phyloP scores from a whole-genome alignment of 2,888 invertebrate genomes.

The Atethmia centrago region DNA sequence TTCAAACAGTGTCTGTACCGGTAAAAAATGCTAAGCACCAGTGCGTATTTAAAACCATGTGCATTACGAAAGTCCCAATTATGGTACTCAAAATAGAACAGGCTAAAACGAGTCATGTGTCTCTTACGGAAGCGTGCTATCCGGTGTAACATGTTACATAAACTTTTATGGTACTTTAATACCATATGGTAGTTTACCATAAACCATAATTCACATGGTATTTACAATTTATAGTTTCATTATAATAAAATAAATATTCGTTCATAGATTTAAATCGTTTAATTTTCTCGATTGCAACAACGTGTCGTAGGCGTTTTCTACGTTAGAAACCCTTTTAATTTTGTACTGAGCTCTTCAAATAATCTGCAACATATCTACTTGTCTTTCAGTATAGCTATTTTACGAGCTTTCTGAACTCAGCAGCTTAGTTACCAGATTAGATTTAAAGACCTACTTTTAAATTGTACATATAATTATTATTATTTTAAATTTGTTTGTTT shows the following conservation, averaged over 20 bases:
- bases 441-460: not conserved
- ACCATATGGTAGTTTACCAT: constrained; percentile 32
- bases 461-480: too few species aligned
- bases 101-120: constrained; percentile 57
- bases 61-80: constrained; percentile 62
- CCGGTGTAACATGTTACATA: constrained; percentile 51
- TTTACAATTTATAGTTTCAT: constrained; percentile 11
- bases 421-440: not conserved
- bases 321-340: not conserved
- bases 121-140: constrained; percentile 62
- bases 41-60: constrained; percentile 45
- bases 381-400: too few species aligned
- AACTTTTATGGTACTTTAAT: constrained; percentile 25
- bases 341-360: not conserved
- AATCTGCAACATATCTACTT: too few species aligned
- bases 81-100: constrained; percentile 67
- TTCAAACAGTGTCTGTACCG: not conserved
- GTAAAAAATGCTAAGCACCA: constrained; percentile 13
- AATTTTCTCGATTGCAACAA: constrained; percentile 2
- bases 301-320: not conserved
- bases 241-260: constrained; percentile 19
- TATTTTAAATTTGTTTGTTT: too few species aligned
- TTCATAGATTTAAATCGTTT: not conserved
- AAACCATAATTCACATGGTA: constrained; percentile 28
- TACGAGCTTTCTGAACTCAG: too few species aligned